phyloP scores from a whole-genome alignment of 2,888 invertebrate species.

The Antitype chi region DNA sequence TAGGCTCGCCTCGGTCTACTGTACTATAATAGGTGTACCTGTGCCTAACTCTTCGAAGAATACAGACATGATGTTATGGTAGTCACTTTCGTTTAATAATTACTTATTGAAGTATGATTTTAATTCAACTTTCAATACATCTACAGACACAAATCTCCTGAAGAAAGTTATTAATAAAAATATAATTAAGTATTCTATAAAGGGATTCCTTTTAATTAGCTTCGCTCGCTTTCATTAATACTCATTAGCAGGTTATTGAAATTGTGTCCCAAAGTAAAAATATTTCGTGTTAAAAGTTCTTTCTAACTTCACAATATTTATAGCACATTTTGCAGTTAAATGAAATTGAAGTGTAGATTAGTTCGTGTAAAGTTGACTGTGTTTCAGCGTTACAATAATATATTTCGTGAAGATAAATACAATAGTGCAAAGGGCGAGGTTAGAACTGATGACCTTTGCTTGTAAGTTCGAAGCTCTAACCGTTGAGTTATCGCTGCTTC shows the following conservation, averaged over 20 bases:
- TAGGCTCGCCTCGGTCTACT: background rate
- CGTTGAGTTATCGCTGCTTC: background rate
- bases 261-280: conserved; percentile 41
- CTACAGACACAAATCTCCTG: background rate
- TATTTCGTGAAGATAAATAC: background rate
- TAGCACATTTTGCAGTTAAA: background rate
- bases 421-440: conserved; percentile 1
- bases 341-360: background rate
- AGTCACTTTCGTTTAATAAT: background rate
- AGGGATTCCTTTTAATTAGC: conserved; percentile 60
- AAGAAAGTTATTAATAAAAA: conserved; percentile 3
- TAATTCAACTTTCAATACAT: conserved; percentile 12
- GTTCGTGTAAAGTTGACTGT: background rate
- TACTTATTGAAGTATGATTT: background rate
- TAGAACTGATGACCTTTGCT: background rate
- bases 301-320: conserved; percentile 19
- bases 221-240: conserved; percentile 55
- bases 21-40: background rate
- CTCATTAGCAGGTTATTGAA: conserved; percentile 60
- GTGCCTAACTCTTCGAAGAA: background rate
- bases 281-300: conserved; percentile 22
- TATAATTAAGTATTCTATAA: conserved; percentile 39
- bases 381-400: background rate
- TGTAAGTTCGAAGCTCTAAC: too few relatives aligned
- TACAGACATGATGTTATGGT: background rate